A percentile compares a stretch with the other conserved stretches of the same genome.
Conservation (phyloP, 2,888 invertebrate genomes). For the Luperina nickerlii region DNA sequence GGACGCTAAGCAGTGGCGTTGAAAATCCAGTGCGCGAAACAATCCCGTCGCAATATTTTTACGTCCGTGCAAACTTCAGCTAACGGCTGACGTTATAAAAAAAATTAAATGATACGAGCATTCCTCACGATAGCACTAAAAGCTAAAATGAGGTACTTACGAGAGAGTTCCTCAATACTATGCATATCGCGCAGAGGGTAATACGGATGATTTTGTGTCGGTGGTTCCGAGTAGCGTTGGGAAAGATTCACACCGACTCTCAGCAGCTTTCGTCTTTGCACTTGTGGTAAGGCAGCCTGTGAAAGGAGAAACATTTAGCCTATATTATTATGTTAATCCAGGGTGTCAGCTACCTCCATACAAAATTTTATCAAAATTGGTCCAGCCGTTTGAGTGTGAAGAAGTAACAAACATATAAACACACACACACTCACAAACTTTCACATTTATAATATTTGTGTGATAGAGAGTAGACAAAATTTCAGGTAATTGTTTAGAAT, state of each 20-base stretch:
- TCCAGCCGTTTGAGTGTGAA: too few relatives aligned
- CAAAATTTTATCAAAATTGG: too few relatives aligned
- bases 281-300: slow-evolving; percentile 84
- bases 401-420: too few relatives aligned
- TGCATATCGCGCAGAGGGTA: slow-evolving; percentile 89
- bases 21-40: too few relatives aligned
- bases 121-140: neutral
- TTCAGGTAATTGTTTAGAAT: neutral
- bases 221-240: slow-evolving; percentile 92
- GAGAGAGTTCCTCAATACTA: slow-evolving; percentile 89
- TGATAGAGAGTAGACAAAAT: neutral
- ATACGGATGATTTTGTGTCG: slow-evolving; percentile 88
- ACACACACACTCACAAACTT: too few relatives aligned
- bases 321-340: too few relatives aligned
- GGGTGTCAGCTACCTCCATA: too few relatives aligned
- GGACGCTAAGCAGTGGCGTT: too few relatives aligned
- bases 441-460: too few relatives aligned
- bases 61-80: too few relatives aligned
- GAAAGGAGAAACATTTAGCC: slow-evolving; percentile 30
- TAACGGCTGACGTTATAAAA: neutral
- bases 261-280: slow-evolving; percentile 85
- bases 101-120: neutral
- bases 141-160: slow-evolving; percentile 75
- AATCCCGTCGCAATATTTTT: too few relatives aligned
- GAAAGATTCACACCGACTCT: slow-evolving; percentile 86